These are phyloP conservation scores for Pemphigus obesinymphae DNA, from an alignment of 1,140 invertebrate genomes.

Conservation along the genomic window DNA sequence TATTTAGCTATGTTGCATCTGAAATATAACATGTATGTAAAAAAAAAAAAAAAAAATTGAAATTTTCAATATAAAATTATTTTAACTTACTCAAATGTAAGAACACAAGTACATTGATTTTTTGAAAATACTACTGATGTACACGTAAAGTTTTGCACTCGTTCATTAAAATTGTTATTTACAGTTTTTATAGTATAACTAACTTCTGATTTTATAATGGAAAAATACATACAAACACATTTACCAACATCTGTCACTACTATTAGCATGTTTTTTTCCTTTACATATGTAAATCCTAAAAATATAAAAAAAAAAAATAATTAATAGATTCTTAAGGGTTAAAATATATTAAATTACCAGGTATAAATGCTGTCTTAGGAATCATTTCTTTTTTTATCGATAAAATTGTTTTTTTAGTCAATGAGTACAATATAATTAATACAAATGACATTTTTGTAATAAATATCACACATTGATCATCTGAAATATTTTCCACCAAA, in stretches of 20 bases:
- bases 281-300: slow-evolving; percentile 1
- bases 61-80: not conserved
- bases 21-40: not conserved
- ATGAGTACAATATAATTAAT: slow-evolving; percentile 2
- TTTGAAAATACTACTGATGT: slow-evolving; percentile 31
- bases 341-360: slow-evolving; percentile 12
- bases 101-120: slow-evolving; percentile 27
- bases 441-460: slow-evolving; percentile 37
- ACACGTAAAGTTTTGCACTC: slow-evolving; percentile 28
- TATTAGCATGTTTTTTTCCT: slow-evolving; percentile 3
- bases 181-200: not conserved
- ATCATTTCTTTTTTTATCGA: slow-evolving; percentile 30
- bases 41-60: too few species aligned
- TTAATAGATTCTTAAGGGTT: too few species aligned
- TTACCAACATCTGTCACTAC: slow-evolving; percentile 12
- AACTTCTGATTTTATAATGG: not conserved
- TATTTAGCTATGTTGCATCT: slow-evolving; percentile 10
- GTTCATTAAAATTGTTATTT: slow-evolving; percentile 15
- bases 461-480: slow-evolving; percentile 22
- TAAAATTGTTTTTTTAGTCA: slow-evolving; percentile 4
- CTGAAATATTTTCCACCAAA: not conserved
- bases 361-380: not conserved
- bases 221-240: slow-evolving; percentile 16
- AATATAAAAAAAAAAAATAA: not conserved
- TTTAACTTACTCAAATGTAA: slow-evolving; percentile 27